Base-by-base conservation (phyloP, 2,888 invertebrate species). In the Drosophila neotestacea region DNA sequence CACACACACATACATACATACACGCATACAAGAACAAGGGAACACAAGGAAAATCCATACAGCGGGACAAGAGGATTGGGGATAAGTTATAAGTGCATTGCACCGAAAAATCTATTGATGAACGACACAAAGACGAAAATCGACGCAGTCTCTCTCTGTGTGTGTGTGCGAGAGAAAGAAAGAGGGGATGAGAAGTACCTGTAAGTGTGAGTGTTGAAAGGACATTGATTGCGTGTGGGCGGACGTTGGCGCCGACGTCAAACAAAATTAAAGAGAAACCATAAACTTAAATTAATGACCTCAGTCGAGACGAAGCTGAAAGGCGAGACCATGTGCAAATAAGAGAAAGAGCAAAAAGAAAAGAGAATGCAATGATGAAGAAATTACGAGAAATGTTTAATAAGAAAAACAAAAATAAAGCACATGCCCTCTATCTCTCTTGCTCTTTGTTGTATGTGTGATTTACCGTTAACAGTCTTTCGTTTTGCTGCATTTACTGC, bases 251-350 rank as follows among this genome's bases (percentile, higher is more conserved):
- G 84, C 79, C 84, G 70, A 71, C 84, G 73, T 79, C 89, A 81
- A 74, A 77, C 85, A 77, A 76, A 88, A 81, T 80, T 80, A 79
- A 87, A 90, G 83, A 89, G 82, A 90, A 86, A 89, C 90, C 85
- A 91, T 90, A 91, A 89, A 90, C 90, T 90, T 83, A 89, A 91
- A 90, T 91, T 91, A 91, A 91, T 91, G 90, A 90, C 90, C 88
- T 85, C 76, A 65, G 73, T 50, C 50, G 79, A 52, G 67, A 60
- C 65, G 66, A 50, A 52, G 65, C 63, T 41, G 59, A 46, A 64
- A 70, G 69, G 38, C 67, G 70, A 83, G 76, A 78, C 75, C 77
- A 41, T 54, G 70, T 51, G 62, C 58, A 59, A 67, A 48, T 44
- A 51, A 60, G 52, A 59, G 42, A 56, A 51, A 75, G 39, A 30